phyloP scores from a whole-genome alignment of 2,113 vertebrate species.

The Pyrgilauda ruficollis region DNA sequence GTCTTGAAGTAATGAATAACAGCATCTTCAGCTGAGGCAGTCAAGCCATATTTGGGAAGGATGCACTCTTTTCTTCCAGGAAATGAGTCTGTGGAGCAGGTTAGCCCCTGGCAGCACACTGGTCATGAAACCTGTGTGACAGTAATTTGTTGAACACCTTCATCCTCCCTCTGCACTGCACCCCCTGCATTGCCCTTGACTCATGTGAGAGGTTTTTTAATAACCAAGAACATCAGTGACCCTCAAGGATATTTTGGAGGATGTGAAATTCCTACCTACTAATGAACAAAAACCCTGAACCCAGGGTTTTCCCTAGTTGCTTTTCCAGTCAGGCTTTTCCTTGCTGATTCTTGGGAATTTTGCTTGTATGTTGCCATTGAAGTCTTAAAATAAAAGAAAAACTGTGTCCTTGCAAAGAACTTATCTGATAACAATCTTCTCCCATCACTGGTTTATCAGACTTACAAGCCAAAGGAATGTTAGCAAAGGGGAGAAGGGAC shows the following conservation, averaged over 20 bases:
- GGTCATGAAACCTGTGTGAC: neutral
- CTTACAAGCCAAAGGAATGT: constrained; percentile 54
- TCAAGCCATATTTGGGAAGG: neutral
- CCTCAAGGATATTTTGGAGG: neutral
- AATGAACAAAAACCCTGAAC: neutral
- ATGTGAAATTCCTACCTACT: neutral
- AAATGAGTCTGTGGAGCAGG: neutral
- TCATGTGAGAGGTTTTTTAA: neutral
- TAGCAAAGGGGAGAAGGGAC: constrained; percentile 37
- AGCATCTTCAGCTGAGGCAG: constrained; percentile 30
- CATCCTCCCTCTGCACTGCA: neutral
- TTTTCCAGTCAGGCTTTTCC: neutral
- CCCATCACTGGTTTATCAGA: constrained; percentile 7
- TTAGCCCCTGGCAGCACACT: neutral
- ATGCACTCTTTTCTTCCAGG: neutral
- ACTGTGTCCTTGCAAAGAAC: neutral
- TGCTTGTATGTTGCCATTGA: neutral
- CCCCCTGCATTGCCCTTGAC: neutral
- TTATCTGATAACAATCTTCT: constrained; percentile 25
- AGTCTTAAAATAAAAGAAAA: constrained; percentile 15
- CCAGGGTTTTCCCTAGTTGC: neutral
- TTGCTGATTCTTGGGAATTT: neutral
- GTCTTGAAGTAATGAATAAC: constrained; percentile 23
- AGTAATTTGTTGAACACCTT: neutral
- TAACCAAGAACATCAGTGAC: neutral